Conservation (phyloP, 2,797 vertebrate species). For the Australoheros facetus region DNA sequence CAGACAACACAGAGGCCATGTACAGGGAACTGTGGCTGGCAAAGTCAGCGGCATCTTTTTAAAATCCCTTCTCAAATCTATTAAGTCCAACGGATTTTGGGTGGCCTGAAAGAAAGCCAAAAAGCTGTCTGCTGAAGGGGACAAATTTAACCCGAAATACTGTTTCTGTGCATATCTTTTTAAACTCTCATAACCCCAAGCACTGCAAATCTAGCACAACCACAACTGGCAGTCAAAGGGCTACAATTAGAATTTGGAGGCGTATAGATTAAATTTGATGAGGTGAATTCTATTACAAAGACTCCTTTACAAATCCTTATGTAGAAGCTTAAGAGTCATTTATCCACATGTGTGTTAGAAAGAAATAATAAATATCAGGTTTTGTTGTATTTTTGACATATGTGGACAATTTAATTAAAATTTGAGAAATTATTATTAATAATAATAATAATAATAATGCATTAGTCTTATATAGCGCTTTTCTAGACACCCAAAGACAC, state of each 20-base stretch:
- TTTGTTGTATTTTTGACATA: neutral
- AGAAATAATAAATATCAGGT: neutral
- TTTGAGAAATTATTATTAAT: neutral
- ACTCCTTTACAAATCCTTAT: neutral
- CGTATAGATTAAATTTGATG: neutral
- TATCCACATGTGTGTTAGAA: neutral
- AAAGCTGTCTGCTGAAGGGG: conserved; percentile 1
- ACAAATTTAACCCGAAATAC: neutral
- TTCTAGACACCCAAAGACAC: too few relatives aligned
- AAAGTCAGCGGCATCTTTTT: conserved; percentile 28
- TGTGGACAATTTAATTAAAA: neutral
- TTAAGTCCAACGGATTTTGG: conserved; percentile 19
- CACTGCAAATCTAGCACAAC: neutral
- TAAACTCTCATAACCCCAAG: neutral
- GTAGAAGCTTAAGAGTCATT: neutral
- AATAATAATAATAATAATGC: too few relatives aligned
- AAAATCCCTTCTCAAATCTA: conserved; percentile 42
- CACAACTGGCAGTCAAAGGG: neutral
- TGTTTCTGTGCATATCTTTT: conserved; percentile 1
- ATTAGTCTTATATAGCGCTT: too few relatives aligned
- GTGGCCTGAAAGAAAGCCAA: conserved; percentile 36
- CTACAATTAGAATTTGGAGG: neutral
- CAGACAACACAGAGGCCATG: conserved; percentile 40
- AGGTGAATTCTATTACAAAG: neutral
- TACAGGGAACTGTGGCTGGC: conserved; percentile 44